phyloP scores from a whole-genome alignment of 2,113 vertebrate genomes.

The Bombycilla garrulus region DNA sequence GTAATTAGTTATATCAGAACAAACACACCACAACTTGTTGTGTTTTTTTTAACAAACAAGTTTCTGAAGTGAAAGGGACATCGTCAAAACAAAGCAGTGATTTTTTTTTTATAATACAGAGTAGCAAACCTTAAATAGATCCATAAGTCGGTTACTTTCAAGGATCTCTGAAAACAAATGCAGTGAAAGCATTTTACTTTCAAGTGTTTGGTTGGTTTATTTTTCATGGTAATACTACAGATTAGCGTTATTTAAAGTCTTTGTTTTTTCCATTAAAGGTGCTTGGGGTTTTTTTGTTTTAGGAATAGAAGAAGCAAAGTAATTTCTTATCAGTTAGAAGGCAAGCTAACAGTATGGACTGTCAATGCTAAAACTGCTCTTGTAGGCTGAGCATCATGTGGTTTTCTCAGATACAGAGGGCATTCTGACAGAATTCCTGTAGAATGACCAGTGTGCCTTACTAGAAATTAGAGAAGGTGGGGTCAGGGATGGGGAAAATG shows the following conservation, averaged over 20 bases:
- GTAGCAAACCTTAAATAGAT: background rate
- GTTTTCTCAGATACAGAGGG: background rate
- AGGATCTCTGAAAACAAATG: background rate
- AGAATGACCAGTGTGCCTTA: background rate
- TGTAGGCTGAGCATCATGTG: background rate
- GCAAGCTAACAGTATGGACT: background rate
- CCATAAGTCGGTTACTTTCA: background rate
- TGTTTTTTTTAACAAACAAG: background rate
- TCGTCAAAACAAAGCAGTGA: background rate
- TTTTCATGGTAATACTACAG: background rate
- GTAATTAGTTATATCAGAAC: background rate
- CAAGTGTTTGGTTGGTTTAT: background rate
- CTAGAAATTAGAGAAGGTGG: background rate
- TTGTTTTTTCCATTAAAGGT: background rate
- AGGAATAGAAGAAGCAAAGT: background rate
- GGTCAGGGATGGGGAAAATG: background rate
- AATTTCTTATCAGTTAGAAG: background rate
- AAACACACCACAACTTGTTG: background rate
- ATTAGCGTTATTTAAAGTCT: background rate
- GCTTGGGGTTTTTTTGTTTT: background rate
- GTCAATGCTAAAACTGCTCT: accelerated
- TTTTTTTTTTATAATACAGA: background rate
- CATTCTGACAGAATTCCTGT: background rate
- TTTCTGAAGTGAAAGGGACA: background rate
- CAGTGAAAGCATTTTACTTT: background rate